phyloP scores from a whole-genome alignment of 2,888 invertebrate species.

The Drosophila sordidula region DNA sequence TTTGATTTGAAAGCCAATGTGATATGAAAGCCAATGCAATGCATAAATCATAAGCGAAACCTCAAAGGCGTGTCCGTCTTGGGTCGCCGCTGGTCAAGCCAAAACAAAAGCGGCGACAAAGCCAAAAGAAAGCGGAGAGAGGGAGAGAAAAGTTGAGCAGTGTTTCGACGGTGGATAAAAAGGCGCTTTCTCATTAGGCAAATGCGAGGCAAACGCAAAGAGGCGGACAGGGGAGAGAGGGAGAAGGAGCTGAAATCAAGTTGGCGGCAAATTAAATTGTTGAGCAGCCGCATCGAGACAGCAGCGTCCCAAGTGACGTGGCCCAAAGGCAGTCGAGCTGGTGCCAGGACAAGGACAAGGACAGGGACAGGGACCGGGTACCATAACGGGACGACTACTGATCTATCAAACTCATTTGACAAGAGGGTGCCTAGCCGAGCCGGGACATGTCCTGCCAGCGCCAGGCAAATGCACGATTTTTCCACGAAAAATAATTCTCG shows the following conservation, averaged over 20 bases:
- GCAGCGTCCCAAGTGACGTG: conserved; percentile 18
- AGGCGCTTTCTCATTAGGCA: conserved; percentile 25
- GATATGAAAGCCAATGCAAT: conserved; percentile 43
- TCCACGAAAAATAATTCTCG: conserved; percentile 35
- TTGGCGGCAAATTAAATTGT: conserved; percentile 68
- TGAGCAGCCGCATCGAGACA: conserved; percentile 27
- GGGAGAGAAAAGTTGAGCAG: conserved; percentile 21
- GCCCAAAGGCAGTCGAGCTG: too few species aligned
- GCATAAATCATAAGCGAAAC: conserved; percentile 45
- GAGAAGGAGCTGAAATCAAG: conserved; percentile 45
- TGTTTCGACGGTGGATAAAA: conserved; percentile 39
- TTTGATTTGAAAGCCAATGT: conserved; percentile 37
- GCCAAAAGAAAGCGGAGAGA: conserved; percentile 7
- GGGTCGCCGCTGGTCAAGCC: conserved; percentile 45
- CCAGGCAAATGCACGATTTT: conserved; percentile 28
- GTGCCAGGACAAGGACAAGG: background rate
- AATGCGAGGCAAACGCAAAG: background rate
- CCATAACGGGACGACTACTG: conserved; percentile 35
- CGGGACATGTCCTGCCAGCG: conserved; percentile 6
- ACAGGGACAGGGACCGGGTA: conserved; percentile 6
- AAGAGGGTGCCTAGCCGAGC: conserved; percentile 46
- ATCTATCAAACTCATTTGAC: conserved; percentile 68
- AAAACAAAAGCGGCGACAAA: conserved; percentile 22
- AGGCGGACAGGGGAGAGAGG: background rate
- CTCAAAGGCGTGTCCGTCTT: conserved; percentile 36